Base-by-base conservation (phyloP, 1,140 invertebrate genomes). In the Orchestia grillus region DNA sequence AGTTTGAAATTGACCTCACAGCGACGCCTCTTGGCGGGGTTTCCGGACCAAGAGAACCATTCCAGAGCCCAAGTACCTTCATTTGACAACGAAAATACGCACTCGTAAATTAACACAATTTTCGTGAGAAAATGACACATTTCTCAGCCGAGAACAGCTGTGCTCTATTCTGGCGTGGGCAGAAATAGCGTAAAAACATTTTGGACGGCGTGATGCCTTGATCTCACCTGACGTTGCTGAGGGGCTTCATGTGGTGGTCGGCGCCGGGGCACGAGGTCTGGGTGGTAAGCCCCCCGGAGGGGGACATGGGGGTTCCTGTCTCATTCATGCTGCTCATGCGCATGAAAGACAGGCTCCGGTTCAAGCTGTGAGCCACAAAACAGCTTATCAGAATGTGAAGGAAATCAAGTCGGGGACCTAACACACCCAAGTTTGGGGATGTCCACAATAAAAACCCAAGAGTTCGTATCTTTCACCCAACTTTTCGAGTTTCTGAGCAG, bases 321-420 rank as follows among this genome's bases (percentile, higher is more conserved):
- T 99, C 98, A 42, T 98, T 98, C 97, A 99, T 98, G 97, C 98
- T 99, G 97, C 99, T 99, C 88, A 98, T 98, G 97, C 99, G 99
- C 97, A 99, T 99, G 97, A 99, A 99, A 0, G 98, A 98, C 97
- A 99, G 99, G 0, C 98, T 99, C n/a, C 98, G 98, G 53, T 98
- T 98, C 97, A 98, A 97, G 97, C 98, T 98, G 94, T 28, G 62
- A 23, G 62, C 62, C 62, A 77, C 28, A 77, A 77, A n/a, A 77
- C 36, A 15, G 36, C 11, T 36, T 23, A 77, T 77, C 62, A 77
- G 62, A 77, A 77, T 77, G 28, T 77, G 62, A 23, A 77, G 1
- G 62, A 77, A 77, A 77, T 36, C 11, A 77, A 77, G 28, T 36
- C 47, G 6, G 28, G 11, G 28, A 77, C 36, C 36, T 1, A 15